Evolutionary conservation across 1,140 invertebrate genomes (phyloP).

Genomic region (Drosophila nebulosa): DNA sequence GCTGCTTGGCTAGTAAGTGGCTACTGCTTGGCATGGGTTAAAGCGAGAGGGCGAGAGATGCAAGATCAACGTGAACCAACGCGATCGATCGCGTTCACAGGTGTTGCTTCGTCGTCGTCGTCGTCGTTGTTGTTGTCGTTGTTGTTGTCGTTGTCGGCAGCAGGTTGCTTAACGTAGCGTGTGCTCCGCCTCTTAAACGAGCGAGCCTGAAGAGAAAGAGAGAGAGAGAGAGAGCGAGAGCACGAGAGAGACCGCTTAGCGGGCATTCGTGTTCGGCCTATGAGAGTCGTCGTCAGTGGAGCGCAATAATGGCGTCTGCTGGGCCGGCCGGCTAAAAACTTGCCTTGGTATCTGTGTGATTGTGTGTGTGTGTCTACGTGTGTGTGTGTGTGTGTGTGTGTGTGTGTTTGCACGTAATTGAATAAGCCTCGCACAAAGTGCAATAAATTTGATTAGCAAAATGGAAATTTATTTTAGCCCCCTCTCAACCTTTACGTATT

Average conservation of each 20-base stretch:
- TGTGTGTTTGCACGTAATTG: constrained; percentile 59
- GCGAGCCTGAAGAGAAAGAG: constrained; percentile 16
- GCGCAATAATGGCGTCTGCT: constrained; percentile 66
- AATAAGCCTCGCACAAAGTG: constrained; percentile 78
- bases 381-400: not conserved
- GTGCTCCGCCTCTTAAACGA: constrained; percentile 47
- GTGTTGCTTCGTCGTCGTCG: constrained; percentile 46
- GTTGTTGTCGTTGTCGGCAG: too few species aligned
- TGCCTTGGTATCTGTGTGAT: not conserved
- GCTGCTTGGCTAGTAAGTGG: constrained; percentile 39
- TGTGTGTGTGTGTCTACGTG: not conserved
- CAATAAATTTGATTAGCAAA: constrained; percentile 81
- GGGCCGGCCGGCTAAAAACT: constrained; percentile 26
- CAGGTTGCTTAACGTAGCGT: constrained; percentile 59
- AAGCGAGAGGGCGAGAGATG: constrained; percentile 56
- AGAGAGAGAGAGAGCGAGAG: not conserved
- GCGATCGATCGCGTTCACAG: constrained; percentile 61
- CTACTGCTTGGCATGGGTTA: constrained; percentile 14
- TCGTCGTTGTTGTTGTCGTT: too few species aligned
- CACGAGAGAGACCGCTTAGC: constrained; percentile 7
- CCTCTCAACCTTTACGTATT: constrained; percentile 33
- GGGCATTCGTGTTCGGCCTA: constrained; percentile 32
- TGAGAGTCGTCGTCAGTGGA: constrained; percentile 31
- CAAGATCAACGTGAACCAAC: constrained; percentile 40
- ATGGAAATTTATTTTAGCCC: constrained; percentile 73